Conservation (phyloP, 2,113 vertebrate genomes). For the Balaeniceps rex region DNA sequence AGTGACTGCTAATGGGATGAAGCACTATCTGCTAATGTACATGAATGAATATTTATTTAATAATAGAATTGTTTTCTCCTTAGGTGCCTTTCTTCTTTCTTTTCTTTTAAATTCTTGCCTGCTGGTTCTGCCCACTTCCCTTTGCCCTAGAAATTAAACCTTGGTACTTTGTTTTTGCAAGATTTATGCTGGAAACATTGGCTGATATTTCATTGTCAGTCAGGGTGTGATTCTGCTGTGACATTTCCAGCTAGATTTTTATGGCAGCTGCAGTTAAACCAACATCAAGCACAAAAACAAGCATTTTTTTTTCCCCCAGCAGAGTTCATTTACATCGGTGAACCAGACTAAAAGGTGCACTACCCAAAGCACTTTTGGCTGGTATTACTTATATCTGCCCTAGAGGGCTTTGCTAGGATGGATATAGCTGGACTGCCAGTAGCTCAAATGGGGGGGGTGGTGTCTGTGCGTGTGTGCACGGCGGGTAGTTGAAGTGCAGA, state of each 20-base stretch:
- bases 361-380: neutral
- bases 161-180: neutral
- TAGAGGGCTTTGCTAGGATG: neutral
- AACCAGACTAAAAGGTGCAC: neutral
- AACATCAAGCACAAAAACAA: conserved; percentile 22
- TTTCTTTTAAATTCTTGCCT: neutral
- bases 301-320: neutral
- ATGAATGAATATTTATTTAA: neutral
- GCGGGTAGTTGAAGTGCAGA: neutral
- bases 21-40: neutral
- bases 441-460: neutral
- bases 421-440: neutral
- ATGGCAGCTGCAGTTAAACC: conserved; percentile 17
- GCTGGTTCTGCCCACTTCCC: neutral
- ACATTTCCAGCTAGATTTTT: conserved; percentile 45
- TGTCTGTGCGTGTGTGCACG: neutral
- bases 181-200: neutral
- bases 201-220: conserved; percentile 18
- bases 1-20: neutral
- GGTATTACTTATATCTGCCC: neutral
- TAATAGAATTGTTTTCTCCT: neutral
- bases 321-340: conserved; percentile 12
- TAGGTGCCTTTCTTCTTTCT: neutral
- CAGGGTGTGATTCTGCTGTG: conserved; percentile 27
- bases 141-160: conserved; percentile 33